Base-by-base conservation (phyloP, 2,797 vertebrate genomes). In the Crax fasciolata region DNA sequence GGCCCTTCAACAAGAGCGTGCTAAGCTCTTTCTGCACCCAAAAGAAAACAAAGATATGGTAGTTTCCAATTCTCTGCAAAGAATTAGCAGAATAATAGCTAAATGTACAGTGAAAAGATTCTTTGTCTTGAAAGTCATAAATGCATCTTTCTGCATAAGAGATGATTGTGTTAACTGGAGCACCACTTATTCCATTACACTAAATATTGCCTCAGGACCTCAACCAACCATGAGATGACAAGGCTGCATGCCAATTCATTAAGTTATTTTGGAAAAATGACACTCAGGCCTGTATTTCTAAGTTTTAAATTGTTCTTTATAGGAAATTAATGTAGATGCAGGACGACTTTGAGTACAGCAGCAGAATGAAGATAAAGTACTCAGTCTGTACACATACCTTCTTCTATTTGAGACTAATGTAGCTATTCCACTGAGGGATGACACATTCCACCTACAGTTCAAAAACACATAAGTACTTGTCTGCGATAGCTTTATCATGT, bases 181-280 rank as follows among this genome's bases (percentile, higher is more conserved):
- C 87, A 62, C 68, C 84, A 90, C 66, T 95, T 92, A 81, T 89
- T 92, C 91, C 89, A 77, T 41, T 63, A 79, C 28, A 8, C 87
- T 73, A 92, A 94, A 93, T 92, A 93, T 68, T 94, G 89, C 87
- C 85, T 67, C 65, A 28, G 89, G 87, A 84, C 44, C 70, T 71
- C 79, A 46, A 16, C 3, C 4, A 93, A 11, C 57, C 61, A 81
- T 81, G 86, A 83, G 84, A 78, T 1, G 18, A 70, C 82, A 92
- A 72, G 83, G 81, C 76, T 77, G 43, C 4, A 4, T 7, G 81
- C 78, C 92, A 81, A 12, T 70, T 81, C 19, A 39, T 30, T 10
- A 25, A n/a, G 19, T 32, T 43, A 63, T 62, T 84, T 41, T 58
- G 65, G 25, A 63, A 52, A 38, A 88, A 70, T 1, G 57, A 89